Evolutionary conservation across 2,797 vertebrate species (phyloP).

Genomic region (Sciaenops ocellatus): DNA sequence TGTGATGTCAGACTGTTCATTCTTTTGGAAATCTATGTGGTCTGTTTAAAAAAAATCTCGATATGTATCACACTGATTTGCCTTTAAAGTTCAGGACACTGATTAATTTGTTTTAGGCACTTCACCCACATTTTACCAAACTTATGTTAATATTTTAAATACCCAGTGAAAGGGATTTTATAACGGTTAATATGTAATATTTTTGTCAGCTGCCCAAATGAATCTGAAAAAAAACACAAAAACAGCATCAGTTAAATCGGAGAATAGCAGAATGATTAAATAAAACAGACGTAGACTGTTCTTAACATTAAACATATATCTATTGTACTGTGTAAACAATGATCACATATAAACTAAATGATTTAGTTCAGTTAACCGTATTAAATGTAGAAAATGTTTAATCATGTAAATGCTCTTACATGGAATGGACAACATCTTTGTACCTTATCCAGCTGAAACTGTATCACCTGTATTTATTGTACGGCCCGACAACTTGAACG

Average conservation of each 20-base stretch:
- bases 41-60: slow-evolving; percentile 52
- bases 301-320: slow-evolving; percentile 31
- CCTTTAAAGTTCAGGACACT: slow-evolving; percentile 29
- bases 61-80: slow-evolving; percentile 19
- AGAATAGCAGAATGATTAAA: slow-evolving; percentile 21
- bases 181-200: slow-evolving; percentile 44
- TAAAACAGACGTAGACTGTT: slow-evolving; percentile 23
- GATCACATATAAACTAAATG: slow-evolving; percentile 46
- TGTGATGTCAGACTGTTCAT: slow-evolving; percentile 17
- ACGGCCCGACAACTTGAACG: slow-evolving; percentile 28
- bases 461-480: slow-evolving; percentile 61
- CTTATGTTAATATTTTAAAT: slow-evolving; percentile 31
- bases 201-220: slow-evolving; percentile 33
- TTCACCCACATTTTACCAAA: slow-evolving; percentile 43
- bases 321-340: slow-evolving; percentile 56
- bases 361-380: slow-evolving; percentile 47
- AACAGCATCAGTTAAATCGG: slow-evolving; percentile 9
- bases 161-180: slow-evolving; percentile 80
- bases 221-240: slow-evolving; percentile 29
- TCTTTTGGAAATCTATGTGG: slow-evolving; percentile 25
- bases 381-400: slow-evolving; percentile 32
- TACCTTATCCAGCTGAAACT: slow-evolving; percentile 21
- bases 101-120: slow-evolving; percentile 27
- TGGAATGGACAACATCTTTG: slow-evolving; percentile 6
- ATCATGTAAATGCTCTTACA: slow-evolving; percentile 41